phyloP scores from a whole-genome alignment of 2,888 invertebrate genomes.

The Allacma fusca region DNA sequence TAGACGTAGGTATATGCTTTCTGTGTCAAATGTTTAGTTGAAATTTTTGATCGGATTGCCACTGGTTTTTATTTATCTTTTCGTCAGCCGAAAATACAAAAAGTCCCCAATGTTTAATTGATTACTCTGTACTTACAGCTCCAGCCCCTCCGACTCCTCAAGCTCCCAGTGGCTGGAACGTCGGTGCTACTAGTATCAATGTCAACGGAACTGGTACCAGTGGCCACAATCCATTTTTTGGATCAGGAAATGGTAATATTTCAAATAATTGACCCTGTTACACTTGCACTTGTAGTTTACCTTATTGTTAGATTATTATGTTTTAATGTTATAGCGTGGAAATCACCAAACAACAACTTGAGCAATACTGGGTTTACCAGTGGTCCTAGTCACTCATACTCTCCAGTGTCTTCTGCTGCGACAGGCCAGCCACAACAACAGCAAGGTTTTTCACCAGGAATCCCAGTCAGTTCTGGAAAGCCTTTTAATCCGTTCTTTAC shows the following conservation, averaged over 20 bases:
- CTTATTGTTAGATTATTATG: too few species aligned
- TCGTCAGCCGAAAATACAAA: too few species aligned
- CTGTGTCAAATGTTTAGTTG: too few species aligned
- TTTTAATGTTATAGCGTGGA: too few species aligned
- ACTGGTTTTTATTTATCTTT: too few species aligned
- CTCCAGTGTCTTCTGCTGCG: background rate
- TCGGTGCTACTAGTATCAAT: constrained; percentile 1
- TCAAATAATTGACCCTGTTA: too few species aligned
- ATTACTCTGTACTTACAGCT: background rate
- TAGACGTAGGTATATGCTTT: too few species aligned
- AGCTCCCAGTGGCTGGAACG: constrained; percentile 30
- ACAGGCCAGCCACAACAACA: constrained; percentile 6
- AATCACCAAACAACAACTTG: constrained; percentile 28
- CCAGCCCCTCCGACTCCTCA: constrained; percentile 18
- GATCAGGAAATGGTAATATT: background rate
- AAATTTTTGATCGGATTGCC: too few species aligned
- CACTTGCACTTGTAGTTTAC: too few species aligned
- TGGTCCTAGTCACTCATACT: constrained; percentile 37
- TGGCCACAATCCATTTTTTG: constrained; percentile 50
- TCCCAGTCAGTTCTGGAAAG: constrained; percentile 11
- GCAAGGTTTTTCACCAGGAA: constrained; percentile 7
- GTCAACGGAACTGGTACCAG: constrained; percentile 40
- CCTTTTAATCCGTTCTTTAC: constrained; percentile 56
- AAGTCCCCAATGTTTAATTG: too few species aligned
- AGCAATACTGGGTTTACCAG: constrained; percentile 19